Evolutionary conservation across 2,113 vertebrate species (phyloP).

Genomic region (Haemorhous mexicanus): DNA sequence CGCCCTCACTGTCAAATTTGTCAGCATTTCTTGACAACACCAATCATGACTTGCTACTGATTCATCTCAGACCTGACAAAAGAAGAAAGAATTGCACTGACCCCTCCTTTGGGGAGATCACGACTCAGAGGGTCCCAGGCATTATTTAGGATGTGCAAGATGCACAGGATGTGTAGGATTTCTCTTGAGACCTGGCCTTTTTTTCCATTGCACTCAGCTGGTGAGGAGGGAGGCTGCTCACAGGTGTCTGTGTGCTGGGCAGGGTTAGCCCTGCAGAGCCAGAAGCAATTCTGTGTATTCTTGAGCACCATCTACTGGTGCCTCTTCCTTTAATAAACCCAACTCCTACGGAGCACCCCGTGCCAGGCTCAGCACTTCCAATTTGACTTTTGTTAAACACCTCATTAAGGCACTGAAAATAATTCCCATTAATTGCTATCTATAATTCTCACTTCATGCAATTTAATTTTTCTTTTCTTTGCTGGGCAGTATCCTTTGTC

Average conservation of each 20-base stretch:
- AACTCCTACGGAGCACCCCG: rapidly evolving
- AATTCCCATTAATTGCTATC: neutral
- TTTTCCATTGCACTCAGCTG: neutral
- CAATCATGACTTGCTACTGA: slow-evolving; percentile 8
- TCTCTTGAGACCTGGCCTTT: neutral
- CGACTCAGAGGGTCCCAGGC: neutral
- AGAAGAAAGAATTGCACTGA: slow-evolving; percentile 1
- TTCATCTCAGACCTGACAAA: slow-evolving; percentile 32
- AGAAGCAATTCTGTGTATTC: neutral
- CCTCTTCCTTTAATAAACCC: neutral
- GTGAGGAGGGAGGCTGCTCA: neutral
- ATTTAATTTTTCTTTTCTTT: neutral
- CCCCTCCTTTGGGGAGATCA: neutral
- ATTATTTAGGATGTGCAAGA: neutral
- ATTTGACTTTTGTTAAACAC: neutral
- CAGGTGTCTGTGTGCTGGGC: neutral
- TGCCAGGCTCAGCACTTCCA: neutral
- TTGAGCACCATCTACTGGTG: slow-evolving; percentile 42
- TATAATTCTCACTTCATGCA: neutral
- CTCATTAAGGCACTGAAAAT: neutral
- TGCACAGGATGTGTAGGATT: neutral
- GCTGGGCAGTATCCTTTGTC: neutral
- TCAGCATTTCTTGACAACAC: neutral
- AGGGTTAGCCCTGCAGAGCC: neutral
- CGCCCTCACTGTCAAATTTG: slow-evolving; percentile 19